Conservation (phyloP, 2,888 invertebrate genomes). For the Agrochola litura region DNA sequence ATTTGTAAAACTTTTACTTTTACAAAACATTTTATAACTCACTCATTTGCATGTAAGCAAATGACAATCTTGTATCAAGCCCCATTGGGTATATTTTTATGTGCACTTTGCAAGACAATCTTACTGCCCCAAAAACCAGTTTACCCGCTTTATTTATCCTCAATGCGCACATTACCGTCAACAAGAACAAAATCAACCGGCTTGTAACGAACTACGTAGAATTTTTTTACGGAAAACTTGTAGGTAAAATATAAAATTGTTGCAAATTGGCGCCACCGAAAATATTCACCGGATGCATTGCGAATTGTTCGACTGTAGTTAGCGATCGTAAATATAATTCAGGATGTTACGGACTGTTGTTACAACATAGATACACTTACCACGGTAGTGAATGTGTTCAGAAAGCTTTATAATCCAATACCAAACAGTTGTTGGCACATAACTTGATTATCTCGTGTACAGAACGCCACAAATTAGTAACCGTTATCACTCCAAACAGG, state of each 20-base stretch:
- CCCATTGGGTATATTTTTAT: background rate
- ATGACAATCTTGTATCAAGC: conserved; percentile 26
- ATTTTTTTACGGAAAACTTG: conserved; percentile 28
- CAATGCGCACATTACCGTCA: conserved; percentile 21
- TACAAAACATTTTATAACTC: background rate
- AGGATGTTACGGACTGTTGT: conserved; percentile 55
- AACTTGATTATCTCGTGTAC: conserved; percentile 40
- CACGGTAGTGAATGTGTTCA: conserved; percentile 44
- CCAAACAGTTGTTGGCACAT: conserved; percentile 55
- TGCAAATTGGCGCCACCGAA: conserved; percentile 18
- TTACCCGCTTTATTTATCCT: conserved; percentile 45
- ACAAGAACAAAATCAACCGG: conserved; percentile 49
- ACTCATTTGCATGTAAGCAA: conserved; percentile 21
- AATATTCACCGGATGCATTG: conserved; percentile 14
- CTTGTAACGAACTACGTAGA: conserved; percentile 14
- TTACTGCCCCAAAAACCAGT: conserved; percentile 37
- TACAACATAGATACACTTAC: conserved; percentile 66
- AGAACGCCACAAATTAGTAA: conserved; percentile 47
- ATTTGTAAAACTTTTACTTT: conserved; percentile 52
- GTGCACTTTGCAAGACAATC: background rate
- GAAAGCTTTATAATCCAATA: conserved; percentile 67
- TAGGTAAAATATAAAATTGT: conserved; percentile 52
- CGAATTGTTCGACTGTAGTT: conserved; percentile 7
- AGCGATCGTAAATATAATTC: conserved; percentile 44
- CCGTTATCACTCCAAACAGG: conserved; percentile 35